These are phyloP conservation scores for Notodonta ziczac DNA, from an alignment of 2,888 invertebrate species.

Conservation along the genomic window DNA sequence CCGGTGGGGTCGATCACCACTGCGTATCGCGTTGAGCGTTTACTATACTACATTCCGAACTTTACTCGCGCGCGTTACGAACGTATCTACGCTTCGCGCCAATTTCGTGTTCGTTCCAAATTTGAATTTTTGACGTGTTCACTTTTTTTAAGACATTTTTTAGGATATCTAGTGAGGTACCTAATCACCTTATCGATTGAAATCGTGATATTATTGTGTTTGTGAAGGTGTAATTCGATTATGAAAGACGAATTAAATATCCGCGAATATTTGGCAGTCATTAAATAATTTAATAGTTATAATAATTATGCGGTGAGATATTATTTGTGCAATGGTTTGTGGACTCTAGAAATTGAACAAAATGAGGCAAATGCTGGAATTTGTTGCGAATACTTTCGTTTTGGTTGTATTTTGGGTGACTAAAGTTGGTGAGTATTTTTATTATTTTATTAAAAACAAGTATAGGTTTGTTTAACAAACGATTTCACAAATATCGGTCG, in stretches of 20 bases:
- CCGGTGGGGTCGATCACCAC: slow-evolving; percentile 84
- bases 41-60: slow-evolving; percentile 65
- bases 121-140: slow-evolving; percentile 37
- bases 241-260: slow-evolving; percentile 18
- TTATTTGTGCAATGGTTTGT: slow-evolving; percentile 50
- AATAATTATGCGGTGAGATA: slow-evolving; percentile 25
- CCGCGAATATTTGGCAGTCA: slow-evolving; percentile 15
- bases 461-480: no score
- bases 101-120: slow-evolving; percentile 39
- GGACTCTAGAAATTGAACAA: slow-evolving; percentile 51
- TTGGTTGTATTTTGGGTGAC: slow-evolving; percentile 48
- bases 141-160: slow-evolving; percentile 27
- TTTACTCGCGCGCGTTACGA: slow-evolving; percentile 52
- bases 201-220: slow-evolving; percentile 11
- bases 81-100: slow-evolving; percentile 63
- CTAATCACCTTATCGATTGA: background rate
- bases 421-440: slow-evolving; percentile 64
- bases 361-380: slow-evolving; percentile 63
- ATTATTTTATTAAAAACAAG: no score
- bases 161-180: slow-evolving; percentile 3
- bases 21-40: slow-evolving; percentile 62
- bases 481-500: no score
- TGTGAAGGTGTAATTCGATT: slow-evolving; percentile 30
- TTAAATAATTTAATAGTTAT: slow-evolving; percentile 13
- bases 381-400: slow-evolving; percentile 60